These are phyloP conservation scores for Darevskia nairensis DNA, from an alignment of 2,797 vertebrate genomes.

Conservation along the genomic window DNA sequence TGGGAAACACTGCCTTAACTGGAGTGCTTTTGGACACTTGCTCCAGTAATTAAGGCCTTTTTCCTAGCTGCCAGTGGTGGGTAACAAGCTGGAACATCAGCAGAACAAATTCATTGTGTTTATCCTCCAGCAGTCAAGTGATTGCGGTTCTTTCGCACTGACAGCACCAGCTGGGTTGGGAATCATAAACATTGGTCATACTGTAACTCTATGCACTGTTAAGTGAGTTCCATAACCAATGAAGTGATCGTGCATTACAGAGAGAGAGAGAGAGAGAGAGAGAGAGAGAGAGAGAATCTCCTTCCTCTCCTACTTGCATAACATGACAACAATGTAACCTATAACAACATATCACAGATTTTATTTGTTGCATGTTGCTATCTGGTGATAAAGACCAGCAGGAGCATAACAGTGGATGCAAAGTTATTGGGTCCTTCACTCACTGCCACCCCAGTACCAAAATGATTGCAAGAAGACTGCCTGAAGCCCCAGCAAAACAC, in stretches of 20 bases:
- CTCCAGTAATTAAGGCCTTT: slow-evolving; percentile 64
- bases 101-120: slow-evolving; percentile 64
- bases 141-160: slow-evolving; percentile 56
- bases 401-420: background rate
- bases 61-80: slow-evolving; percentile 53
- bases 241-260: background rate
- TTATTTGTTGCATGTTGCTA: background rate
- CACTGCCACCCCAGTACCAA: accelerated
- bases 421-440: background rate
- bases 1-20: no score
- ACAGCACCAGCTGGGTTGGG: slow-evolving; percentile 60
- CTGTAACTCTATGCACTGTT: slow-evolving; percentile 4
- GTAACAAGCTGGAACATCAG: slow-evolving; percentile 61
- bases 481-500: slow-evolving; percentile 15
- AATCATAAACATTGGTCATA: slow-evolving; percentile 61
- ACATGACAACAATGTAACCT: background rate
- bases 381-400: slow-evolving; percentile 2
- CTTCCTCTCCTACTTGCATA: background rate
- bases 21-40: slow-evolving; percentile 47
- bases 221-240: slow-evolving; percentile 23
- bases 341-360: background rate
- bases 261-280: no score
- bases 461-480: background rate
- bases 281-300: no score
- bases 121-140: slow-evolving; percentile 61